These are phyloP conservation scores for Panthera uncia DNA, from an alignment of 2,113 vertebrate genomes.

Conservation along the genomic window DNA sequence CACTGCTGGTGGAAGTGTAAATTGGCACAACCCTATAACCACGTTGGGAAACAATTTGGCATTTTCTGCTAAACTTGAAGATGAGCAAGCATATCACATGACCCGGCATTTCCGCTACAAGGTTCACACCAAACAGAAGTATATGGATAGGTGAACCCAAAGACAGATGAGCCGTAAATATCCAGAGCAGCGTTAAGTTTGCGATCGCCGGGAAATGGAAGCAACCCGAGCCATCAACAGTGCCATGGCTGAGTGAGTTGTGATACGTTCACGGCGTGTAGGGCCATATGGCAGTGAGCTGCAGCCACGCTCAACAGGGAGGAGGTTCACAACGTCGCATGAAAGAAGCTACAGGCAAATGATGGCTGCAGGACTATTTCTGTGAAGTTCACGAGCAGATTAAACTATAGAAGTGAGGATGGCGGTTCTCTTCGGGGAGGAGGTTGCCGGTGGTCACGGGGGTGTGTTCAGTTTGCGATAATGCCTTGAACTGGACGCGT, in stretches of 20 bases:
- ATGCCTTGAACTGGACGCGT: too few species aligned
- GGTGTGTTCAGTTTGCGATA: neutral
- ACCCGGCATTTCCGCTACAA: neutral
- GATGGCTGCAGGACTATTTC: fast-evolving
- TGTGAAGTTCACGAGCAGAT: neutral
- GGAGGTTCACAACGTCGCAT: fast-evolving
- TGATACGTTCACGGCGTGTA: fast-evolving
- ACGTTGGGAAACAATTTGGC: neutral
- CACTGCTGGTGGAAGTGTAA: neutral
- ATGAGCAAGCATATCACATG: neutral
- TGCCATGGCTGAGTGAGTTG: fast-evolving
- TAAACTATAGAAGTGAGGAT: neutral
- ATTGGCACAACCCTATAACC: neutral
- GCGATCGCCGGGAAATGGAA: neutral
- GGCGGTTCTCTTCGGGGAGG: neutral
- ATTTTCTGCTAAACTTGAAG: neutral
- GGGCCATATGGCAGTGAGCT: neutral
- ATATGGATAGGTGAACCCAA: neutral
- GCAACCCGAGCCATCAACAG: neutral
- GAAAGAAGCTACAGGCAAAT: neutral
- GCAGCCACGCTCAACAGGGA: neutral
- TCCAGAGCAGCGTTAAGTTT: fast-evolving
- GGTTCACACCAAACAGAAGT: neutral
- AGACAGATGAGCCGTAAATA: too few species aligned
- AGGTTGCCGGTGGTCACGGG: neutral